phyloP scores from a whole-genome alignment of 2,113 vertebrate genomes.

The Rhinichthys klamathensis region DNA sequence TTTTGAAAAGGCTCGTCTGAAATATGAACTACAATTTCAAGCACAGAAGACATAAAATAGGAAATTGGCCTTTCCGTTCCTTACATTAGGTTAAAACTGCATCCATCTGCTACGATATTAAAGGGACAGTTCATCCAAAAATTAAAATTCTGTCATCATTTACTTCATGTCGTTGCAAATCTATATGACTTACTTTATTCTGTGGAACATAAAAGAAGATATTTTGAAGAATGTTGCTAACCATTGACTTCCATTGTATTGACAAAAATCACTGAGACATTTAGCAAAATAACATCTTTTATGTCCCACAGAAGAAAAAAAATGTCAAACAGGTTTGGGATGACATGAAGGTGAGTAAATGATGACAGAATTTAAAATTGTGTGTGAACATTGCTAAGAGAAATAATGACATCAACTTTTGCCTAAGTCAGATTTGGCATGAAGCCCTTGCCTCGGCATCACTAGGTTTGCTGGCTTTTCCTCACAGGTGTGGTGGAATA shows the following conservation, averaged over 20 bases:
- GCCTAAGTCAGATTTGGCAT: not conserved
- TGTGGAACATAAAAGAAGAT: not conserved
- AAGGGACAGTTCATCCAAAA: not conserved
- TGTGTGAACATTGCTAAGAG: not conserved
- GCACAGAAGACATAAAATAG: not conserved
- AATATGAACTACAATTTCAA: too few species aligned
- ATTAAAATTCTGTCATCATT: not conserved
- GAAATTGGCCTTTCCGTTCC: not conserved
- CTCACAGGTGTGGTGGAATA: conserved; percentile 94
- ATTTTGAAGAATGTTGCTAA: not conserved
- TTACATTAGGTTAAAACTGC: not conserved
- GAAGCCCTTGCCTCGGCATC: not conserved
- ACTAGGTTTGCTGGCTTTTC: not conserved
- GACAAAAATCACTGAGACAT: not conserved
- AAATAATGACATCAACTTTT: not conserved
- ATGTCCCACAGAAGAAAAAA: not conserved
- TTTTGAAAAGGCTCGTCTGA: too few species aligned
- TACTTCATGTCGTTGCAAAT: not conserved
- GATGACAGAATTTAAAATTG: not conserved
- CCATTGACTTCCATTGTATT: not conserved
- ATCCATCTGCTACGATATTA: not conserved
- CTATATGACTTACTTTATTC: not conserved
- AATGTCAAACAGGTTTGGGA: not conserved
- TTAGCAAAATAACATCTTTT: not conserved
- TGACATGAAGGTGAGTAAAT: not conserved